phyloP scores from a whole-genome alignment of 2,797 vertebrate genomes.

The Sebastes nivosus region DNA sequence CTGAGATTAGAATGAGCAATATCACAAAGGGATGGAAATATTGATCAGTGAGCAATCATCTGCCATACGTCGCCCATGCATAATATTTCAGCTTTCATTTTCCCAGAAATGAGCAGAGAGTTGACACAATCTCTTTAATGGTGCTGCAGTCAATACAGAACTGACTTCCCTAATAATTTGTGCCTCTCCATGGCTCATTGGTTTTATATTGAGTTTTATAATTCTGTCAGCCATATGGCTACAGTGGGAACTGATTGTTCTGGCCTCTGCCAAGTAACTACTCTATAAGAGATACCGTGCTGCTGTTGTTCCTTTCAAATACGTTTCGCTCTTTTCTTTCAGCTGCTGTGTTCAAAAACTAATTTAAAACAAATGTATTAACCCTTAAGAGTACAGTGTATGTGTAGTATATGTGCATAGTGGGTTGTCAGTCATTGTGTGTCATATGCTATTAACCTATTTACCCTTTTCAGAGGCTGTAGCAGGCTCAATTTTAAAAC shows the following conservation, averaged over 20 bases:
- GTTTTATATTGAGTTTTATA: slow-evolving; percentile 59
- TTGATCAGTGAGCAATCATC: slow-evolving; percentile 49
- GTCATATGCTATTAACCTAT: neutral
- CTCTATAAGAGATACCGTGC: neutral
- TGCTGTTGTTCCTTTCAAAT: neutral
- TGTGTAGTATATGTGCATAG: neutral
- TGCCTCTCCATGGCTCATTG: slow-evolving; percentile 53
- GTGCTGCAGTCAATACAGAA: slow-evolving; percentile 46
- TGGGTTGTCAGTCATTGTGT: neutral
- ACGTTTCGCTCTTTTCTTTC: neutral
- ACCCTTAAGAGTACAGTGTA: neutral
- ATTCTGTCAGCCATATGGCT: slow-evolving; percentile 39
- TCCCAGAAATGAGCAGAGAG: slow-evolving; percentile 35
- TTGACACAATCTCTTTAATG: slow-evolving; percentile 58
- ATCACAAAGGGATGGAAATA: slow-evolving; percentile 20
- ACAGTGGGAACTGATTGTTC: slow-evolving; percentile 40
- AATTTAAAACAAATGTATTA: neutral
- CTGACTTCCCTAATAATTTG: slow-evolving; percentile 48
- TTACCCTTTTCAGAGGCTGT: neutral
- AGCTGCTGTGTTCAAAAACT: slow-evolving; percentile 1
- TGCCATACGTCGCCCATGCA: neutral
- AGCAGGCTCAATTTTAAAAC: neutral
- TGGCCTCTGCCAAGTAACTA: slow-evolving; percentile 11
- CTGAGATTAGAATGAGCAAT: neutral
- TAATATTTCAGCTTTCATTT: slow-evolving; percentile 43